A percentile compares a stretch with the other conserved stretches of the same genome.
phyloP scores from a whole-genome alignment of 1,140 invertebrate species.

The Wiebesia pumilae region DNA sequence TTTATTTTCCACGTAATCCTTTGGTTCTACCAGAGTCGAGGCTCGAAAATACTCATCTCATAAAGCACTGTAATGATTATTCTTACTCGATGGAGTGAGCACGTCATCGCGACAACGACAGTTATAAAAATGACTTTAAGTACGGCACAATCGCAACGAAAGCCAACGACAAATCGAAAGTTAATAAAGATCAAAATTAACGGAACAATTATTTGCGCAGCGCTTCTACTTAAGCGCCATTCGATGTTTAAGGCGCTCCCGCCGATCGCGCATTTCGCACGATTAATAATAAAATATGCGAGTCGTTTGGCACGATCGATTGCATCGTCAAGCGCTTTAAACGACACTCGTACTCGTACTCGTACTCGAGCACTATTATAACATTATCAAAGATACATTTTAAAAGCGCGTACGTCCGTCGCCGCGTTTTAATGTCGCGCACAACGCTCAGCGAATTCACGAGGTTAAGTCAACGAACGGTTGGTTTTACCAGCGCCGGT shows the following conservation, averaged over 20 bases:
- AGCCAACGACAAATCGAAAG: not conserved
- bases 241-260: not conserved
- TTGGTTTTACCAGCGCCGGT: no score
- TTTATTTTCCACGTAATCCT: no score
- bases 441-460: no score
- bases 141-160: no score
- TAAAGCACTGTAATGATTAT: not conserved
- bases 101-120: no score
- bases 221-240: not conserved
- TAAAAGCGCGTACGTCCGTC: not conserved
- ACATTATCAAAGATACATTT: not conserved
- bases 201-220: not conserved
- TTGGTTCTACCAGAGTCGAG: no score
- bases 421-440: no score
- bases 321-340: not conserved
- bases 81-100: not conserved
- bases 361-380: not conserved
- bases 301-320: not conserved
- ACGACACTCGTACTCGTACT: not conserved
- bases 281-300: not conserved
- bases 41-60: not conserved
- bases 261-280: not conserved
- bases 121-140: not conserved
- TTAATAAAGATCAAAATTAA: not conserved
- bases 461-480: no score